phyloP scores from a whole-genome alignment of 30 jellyfish, hydroid and myxozoan genomes.

The Turritopsis rubra region DNA sequence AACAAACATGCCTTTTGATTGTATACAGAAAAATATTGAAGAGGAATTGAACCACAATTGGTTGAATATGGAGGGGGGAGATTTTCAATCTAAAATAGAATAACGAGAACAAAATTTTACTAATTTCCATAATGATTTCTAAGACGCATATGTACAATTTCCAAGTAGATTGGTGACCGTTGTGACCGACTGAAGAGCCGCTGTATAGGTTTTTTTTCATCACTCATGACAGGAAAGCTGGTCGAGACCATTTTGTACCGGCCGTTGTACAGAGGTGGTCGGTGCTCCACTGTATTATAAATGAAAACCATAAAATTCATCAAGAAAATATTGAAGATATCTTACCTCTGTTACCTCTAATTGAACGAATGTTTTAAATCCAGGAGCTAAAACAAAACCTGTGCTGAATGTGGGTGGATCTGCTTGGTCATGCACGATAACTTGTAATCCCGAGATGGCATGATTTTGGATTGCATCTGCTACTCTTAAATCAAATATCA shows the following conservation, averaged over 20 bases:
- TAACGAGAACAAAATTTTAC: too few species aligned
- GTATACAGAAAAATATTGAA: slow-evolving; percentile 1
- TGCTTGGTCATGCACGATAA: slow-evolving; percentile 68
- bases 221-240: too few species aligned
- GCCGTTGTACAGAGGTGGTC: too few species aligned
- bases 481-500: slow-evolving; percentile 61
- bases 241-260: too few species aligned
- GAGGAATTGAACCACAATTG: slow-evolving; percentile 25
- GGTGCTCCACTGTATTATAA: neutral
- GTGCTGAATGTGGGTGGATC: slow-evolving; percentile 65
- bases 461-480: slow-evolving; percentile 55
- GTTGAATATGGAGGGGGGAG: slow-evolving; percentile 34
- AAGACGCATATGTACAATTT: too few species aligned
- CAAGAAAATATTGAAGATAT: neutral
- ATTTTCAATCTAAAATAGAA: slow-evolving; percentile 6
- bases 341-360: slow-evolving; percentile 67
- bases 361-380: slow-evolving; percentile 75
- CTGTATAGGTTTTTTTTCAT: too few species aligned
- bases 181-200: too few species aligned
- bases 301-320: neutral
- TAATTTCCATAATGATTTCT: too few species aligned
- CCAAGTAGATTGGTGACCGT: too few species aligned
- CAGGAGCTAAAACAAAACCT: slow-evolving; percentile 94
- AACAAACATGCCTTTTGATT: slow-evolving; percentile 17
- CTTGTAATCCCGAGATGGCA: slow-evolving; percentile 75